Evolutionary conservation across 1,140 invertebrate genomes (phyloP).

Genomic region (Drosophila malerkotliana): DNA sequence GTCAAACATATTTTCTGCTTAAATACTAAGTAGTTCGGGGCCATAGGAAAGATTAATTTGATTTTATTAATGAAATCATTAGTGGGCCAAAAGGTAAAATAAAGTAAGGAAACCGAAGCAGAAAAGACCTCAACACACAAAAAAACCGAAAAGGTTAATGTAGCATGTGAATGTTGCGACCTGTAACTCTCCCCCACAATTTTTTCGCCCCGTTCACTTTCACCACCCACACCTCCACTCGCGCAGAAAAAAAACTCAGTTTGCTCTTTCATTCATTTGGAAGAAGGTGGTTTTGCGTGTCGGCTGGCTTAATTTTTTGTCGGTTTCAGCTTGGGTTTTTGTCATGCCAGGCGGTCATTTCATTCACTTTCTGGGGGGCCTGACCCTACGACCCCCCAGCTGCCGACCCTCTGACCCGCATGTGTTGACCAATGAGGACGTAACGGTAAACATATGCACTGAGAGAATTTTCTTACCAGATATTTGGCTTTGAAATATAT

Average conservation of each 20-base stretch:
- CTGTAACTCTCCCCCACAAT: constrained; percentile 40
- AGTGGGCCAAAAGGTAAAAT: constrained; percentile 42
- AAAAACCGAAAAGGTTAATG: constrained; percentile 53
- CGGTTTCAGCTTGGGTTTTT: constrained; percentile 1
- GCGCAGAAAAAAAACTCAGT: neutral
- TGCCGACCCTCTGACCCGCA: constrained; percentile 3
- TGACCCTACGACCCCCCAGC: neutral
- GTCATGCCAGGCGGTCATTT: constrained; percentile 60
- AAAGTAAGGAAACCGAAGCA: constrained; percentile 23
- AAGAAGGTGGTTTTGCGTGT: constrained; percentile 19
- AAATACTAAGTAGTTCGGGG: constrained; percentile 61
- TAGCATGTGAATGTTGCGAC: constrained; percentile 59
- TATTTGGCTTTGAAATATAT: no score
- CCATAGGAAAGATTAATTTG: constrained; percentile 63
- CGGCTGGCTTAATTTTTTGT: constrained; percentile 4
- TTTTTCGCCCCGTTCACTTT: constrained; percentile 24
- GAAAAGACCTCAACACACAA: constrained; percentile 16
- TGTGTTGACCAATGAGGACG: constrained; percentile 33
- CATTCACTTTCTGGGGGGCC: constrained; percentile 32
- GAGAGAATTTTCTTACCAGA: neutral
- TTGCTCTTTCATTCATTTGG: constrained; percentile 21
- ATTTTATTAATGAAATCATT: constrained; percentile 81
- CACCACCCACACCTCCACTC: neutral
- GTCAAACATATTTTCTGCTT: constrained; percentile 59
- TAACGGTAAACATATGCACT: constrained; percentile 51